phyloP scores from a whole-genome alignment of 2,113 vertebrate species.

The Ciconia stormi region DNA sequence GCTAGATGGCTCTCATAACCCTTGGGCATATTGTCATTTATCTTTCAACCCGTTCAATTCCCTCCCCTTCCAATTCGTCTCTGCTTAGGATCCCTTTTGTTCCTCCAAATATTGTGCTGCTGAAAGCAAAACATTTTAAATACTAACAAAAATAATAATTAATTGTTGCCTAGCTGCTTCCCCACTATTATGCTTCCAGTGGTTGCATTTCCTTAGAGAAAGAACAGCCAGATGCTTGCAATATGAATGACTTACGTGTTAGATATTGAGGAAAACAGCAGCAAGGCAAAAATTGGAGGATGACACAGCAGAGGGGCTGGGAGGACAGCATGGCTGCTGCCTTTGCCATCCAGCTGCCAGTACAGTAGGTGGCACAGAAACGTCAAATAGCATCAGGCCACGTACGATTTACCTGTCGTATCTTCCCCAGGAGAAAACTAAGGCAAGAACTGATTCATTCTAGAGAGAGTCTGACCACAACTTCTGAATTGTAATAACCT shows the following conservation, averaged over 20 bases:
- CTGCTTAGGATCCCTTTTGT: conserved; percentile 51
- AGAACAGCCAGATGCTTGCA: background rate
- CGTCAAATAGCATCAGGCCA: background rate
- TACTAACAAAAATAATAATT: background rate
- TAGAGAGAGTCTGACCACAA: background rate
- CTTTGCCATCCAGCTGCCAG: background rate
- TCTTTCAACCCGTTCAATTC: conserved; percentile 50
- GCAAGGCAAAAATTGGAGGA: background rate
- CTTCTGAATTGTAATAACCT: background rate
- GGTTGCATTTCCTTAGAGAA: background rate
- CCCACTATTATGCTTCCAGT: background rate
- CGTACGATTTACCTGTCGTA: background rate
- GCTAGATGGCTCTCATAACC: conserved; percentile 62
- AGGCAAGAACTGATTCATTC: background rate
- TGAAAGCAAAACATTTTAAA: conserved; percentile 38
- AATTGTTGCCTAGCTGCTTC: background rate
- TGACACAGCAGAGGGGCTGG: background rate
- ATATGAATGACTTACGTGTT: background rate
- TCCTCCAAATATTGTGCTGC: conserved; percentile 7
- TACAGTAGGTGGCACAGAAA: background rate
- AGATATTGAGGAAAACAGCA: background rate
- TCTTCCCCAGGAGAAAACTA: background rate
- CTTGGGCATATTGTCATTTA: conserved; percentile 66
- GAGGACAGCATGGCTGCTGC: background rate
- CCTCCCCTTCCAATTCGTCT: conserved; percentile 2